Evolutionary conservation across 2,797 vertebrate genomes (phyloP).

Genomic region (Myoxocephalus aenaeus): DNA sequence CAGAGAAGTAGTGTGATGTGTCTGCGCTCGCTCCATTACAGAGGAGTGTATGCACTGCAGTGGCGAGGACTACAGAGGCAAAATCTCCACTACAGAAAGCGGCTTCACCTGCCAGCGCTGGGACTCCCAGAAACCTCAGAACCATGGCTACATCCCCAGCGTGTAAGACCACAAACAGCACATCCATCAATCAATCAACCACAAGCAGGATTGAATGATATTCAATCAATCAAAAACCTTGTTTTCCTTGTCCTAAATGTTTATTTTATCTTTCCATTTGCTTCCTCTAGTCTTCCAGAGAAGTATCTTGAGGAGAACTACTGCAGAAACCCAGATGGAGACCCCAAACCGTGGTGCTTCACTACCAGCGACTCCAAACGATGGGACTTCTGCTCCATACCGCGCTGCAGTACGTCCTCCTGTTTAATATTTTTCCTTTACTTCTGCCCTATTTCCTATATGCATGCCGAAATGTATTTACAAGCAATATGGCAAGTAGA

Average conservation of each 20-base stretch:
- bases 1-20: background rate
- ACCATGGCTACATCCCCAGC: slow-evolving; percentile 91
- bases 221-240: background rate
- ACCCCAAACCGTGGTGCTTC: slow-evolving; percentile 94
- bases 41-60: slow-evolving; percentile 95
- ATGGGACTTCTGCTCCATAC: slow-evolving; percentile 92
- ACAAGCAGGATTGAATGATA: background rate
- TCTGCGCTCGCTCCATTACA: slow-evolving; percentile 57
- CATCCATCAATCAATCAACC: background rate
- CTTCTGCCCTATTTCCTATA: background rate
- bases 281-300: slow-evolving; percentile 87
- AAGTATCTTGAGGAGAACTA: slow-evolving; percentile 94
- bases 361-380: slow-evolving; percentile 87
- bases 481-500: background rate
- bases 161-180: slow-evolving; percentile 81
- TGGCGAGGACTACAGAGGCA: slow-evolving; percentile 92
- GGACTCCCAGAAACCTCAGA: slow-evolving; percentile 90
- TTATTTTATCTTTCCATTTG: background rate
- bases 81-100: slow-evolving; percentile 83
- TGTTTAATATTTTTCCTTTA: background rate
- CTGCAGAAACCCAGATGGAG: slow-evolving; percentile 97
- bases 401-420: slow-evolving; percentile 87
- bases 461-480: background rate
- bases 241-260: background rate
- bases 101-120: slow-evolving; percentile 90